A percentile compares a stretch with the other conserved stretches of the same genome.
These are phyloP conservation scores for Tenebrio molitor DNA, from an alignment of 1,140 invertebrate species.

Conservation along the genomic window DNA sequence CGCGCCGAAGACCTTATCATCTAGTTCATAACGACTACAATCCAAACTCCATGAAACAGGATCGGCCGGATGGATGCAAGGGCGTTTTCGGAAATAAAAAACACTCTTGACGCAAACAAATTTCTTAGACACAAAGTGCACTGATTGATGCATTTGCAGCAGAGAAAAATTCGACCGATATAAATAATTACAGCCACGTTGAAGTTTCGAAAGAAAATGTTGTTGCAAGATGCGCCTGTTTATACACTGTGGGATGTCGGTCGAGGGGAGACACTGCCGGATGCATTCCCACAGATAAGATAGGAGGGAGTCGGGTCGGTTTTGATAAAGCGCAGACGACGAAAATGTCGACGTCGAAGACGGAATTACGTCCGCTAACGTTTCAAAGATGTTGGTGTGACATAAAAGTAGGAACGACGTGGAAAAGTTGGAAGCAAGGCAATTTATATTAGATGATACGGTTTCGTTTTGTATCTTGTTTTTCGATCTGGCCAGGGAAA, in stretches of 20 bases:
- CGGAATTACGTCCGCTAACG: background rate
- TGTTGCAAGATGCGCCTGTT: constrained; percentile 25
- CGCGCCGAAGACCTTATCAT: background rate
- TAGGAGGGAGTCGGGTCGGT: constrained; percentile 14
- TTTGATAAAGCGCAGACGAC: constrained; percentile 28
- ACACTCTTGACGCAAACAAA: too few species aligned
- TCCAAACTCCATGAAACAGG: too few species aligned
- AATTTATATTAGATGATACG: background rate
- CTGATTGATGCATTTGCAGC: background rate
- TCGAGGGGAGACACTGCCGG: constrained; percentile 26
- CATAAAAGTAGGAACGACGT: background rate
- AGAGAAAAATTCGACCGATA: background rate
- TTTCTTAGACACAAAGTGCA: too few species aligned
- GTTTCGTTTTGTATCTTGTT: background rate
- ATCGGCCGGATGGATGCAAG: too few species aligned
- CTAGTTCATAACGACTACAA: too few species aligned
- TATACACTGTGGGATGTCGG: constrained; percentile 4
- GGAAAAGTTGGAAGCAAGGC: too few species aligned
- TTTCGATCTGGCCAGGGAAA: too few species aligned
- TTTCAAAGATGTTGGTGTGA: too few species aligned
- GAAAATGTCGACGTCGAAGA: constrained; percentile 8
- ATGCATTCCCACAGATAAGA: constrained; percentile 32
- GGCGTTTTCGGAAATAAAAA: too few species aligned
- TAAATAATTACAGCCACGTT: background rate
- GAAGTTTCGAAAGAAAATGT: constrained; percentile 11